Base-by-base conservation (phyloP, 2,888 invertebrate species). In the Pachydiplax longipennis region DNA sequence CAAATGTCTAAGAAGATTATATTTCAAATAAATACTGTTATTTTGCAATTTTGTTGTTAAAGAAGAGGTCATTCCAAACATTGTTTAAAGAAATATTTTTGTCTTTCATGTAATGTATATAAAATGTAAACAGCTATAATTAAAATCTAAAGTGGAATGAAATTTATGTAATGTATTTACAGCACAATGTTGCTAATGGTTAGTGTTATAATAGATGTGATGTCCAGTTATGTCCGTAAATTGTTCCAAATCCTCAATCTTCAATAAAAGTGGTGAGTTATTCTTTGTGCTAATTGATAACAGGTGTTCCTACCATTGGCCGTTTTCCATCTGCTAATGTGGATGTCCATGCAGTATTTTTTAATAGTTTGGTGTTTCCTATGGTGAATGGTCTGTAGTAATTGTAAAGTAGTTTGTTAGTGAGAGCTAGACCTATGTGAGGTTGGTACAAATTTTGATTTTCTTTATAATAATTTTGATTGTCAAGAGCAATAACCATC, bases 321-420 rank as follows among this genome's bases (percentile, higher is more conserved):
- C 40, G 22, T 65, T 31, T 31, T 31, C 25, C 31, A 31, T 73
- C 31, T 31, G 73, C 73, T 73, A 31, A 73, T 31, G 25, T 73
- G 73, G 87, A 37, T 87, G n/a, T 37, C 37, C 61, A 87, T 87
- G n/a, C 48, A 87, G 87, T 87, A 87, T 87, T 87, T 83, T 58
- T 61, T 44, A 61, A 61, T 61, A 65, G 73, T 73, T 73, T 73
- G 73, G 73, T 73, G 25, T 73, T 73, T 73, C 18, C 15, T 40
- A 13, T 22, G 87, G 87, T 87, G 61, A 87, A 61, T 65, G 87
- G 87, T n/a, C 12, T n/a, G 37, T n/a, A 25, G 87, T 87, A 48
- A 58, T n/a, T 87, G 37, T 37, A 2, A 37, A 61, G 37, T 87
- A 87, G 65, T 35, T 87, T 15, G 35, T 15, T 83, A n/a, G 35